These are phyloP conservation scores for Bungarus multicinctus DNA, from an alignment of 2,113 vertebrate species.

Conservation along the genomic window DNA sequence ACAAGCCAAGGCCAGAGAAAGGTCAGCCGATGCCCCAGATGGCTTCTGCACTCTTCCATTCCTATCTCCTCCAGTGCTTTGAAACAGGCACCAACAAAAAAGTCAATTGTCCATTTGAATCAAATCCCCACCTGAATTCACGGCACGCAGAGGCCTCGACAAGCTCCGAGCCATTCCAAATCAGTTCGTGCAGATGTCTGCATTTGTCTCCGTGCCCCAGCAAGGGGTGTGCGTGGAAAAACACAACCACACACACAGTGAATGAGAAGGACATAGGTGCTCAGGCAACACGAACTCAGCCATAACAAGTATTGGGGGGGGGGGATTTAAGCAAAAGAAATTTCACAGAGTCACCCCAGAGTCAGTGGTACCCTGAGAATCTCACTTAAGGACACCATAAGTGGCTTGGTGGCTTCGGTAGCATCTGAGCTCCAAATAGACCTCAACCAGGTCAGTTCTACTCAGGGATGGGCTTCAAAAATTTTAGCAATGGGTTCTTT, in stretches of 20 bases:
- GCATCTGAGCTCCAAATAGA: not conserved
- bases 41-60: not conserved
- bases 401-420: too few relatives aligned
- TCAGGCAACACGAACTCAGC: not conserved
- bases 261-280: too few relatives aligned
- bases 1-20: slow-evolving; percentile 41
- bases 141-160: not conserved
- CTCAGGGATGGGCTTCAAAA: too few relatives aligned
- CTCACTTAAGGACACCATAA: not conserved
- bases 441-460: too few relatives aligned
- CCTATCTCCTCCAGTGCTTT: not conserved
- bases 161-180: not conserved
- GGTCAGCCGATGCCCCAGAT: not conserved
- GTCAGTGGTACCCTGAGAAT: not conserved
- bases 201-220: not conserved
- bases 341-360: not conserved
- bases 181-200: not conserved
- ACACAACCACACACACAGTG: too few relatives aligned
- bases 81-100: slow-evolving; percentile 3
- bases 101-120: slow-evolving; percentile 26
- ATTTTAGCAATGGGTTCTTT: too few relatives aligned
- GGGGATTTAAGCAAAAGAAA: too few relatives aligned
- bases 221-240: rapidly evolving
- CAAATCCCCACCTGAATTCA: slow-evolving; percentile 34
- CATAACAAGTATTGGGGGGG: too few relatives aligned